Conservation (phyloP, 1,140 invertebrate species). For the Mercenaria mercenaria region DNA sequence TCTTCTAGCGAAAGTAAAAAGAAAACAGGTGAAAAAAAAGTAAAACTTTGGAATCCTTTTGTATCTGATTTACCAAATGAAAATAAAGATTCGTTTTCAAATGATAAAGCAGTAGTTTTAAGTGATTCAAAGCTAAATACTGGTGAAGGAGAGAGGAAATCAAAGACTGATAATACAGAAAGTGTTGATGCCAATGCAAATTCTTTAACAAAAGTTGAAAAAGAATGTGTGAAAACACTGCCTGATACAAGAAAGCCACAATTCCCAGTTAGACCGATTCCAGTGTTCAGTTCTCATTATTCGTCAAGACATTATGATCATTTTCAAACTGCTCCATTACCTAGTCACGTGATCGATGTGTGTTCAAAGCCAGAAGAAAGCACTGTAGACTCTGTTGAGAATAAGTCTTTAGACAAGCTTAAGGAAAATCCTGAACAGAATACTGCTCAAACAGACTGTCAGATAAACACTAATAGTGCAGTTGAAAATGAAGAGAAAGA, state of each 20-base stretch:
- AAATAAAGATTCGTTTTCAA: neutral
- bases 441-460: too few relatives aligned
- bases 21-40: constrained; percentile 15
- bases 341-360: neutral
- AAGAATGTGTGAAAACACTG: neutral
- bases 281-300: constrained; percentile 39
- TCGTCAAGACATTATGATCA: neutral
- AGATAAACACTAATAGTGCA: neutral
- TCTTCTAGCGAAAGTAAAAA: neutral
- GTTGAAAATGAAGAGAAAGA: constrained; percentile 45
- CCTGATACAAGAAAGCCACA: constrained; percentile 16
- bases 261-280: constrained; percentile 53
- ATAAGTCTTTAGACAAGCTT: neutral
- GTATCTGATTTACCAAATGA: neutral
- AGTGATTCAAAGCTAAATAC: neutral
- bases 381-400: neutral
- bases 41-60: constrained; percentile 63
- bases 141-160: neutral
- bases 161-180: neutral
- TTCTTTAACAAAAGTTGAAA: neutral
- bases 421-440: neutral
- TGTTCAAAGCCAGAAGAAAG: neutral
- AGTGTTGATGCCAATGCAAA: constrained; percentile 22
- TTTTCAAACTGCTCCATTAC: constrained; percentile 3
- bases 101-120: neutral